Base-by-base conservation (phyloP, 2,888 invertebrate species). In the Beris chalybata region DNA sequence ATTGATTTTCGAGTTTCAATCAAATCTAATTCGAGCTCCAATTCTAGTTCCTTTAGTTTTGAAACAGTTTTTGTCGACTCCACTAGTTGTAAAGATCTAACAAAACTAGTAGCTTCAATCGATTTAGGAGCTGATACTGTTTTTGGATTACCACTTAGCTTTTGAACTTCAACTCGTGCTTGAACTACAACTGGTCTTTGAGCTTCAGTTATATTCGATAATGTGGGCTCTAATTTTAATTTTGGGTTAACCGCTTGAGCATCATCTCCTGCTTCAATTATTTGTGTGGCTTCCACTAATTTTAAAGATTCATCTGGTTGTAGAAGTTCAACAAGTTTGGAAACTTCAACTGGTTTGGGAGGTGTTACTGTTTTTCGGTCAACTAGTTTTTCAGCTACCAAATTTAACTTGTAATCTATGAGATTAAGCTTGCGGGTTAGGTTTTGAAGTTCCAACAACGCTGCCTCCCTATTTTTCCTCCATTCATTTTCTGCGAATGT, bases 111-210 rank as follows among this genome's bases (percentile, higher is more conserved):
- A n/a, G 44, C 2, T 32, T 68, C 65, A 71, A 95, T 93, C 80
- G 96, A 86, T 82, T 95, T 95, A 77, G 93, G 93, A 71, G 94
- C 92, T n/a, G n/a, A n/a, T n/a, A n/a, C n/a, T 44, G 48, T 6
- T 53, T 56, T 55, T 5, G 47, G 5, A 11, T 44, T 5, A 4
- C 55, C 61, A 6, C 11, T 48, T 32, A 52, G 54, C 15, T 66
- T 64, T n/a, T 70, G 55, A 29, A 45, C 44, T 43, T 61, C 38
- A 29, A 56, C 15, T 47, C 95, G 5, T 94, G 91, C 77, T 11
- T 64, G 15, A 31, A 65, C 3, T 22, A 2, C 22, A 22, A 22
- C 22, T 2, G 13, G 11, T 9, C 22, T 65, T 71, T 63, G 74
- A 22, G 22, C 22, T 22, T 22, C 22, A 65, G 71, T 58, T 6